phyloP scores from a whole-genome alignment of 1,140 invertebrate genomes.

The Pararge aegeria region DNA sequence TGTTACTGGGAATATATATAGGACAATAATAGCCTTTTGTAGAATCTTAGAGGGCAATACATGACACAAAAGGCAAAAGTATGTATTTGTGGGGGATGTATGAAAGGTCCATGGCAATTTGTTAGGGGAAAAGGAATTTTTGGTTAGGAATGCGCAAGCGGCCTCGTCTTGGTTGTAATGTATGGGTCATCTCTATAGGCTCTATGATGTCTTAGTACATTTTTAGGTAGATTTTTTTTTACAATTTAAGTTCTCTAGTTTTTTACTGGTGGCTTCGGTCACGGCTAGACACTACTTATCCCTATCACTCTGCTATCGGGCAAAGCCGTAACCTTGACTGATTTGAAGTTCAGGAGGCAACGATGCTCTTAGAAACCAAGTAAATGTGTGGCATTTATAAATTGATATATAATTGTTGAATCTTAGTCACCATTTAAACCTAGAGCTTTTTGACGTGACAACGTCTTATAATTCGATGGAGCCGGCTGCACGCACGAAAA shows the following conservation, averaged over 20 bases:
- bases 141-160: not conserved
- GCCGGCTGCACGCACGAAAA: no score
- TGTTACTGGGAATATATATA: conserved; percentile 15
- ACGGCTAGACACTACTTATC: no score
- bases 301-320: no score
- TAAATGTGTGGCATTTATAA: no score
- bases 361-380: no score
- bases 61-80: conserved; percentile 10
- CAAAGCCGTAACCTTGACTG: no score
- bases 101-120: conserved; percentile 10
- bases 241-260: not conserved
- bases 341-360: no score
- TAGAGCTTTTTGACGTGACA: no score
- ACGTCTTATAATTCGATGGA: no score
- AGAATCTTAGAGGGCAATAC: conserved; percentile 1
- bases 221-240: not conserved
- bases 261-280: no score
- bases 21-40: conserved; percentile 17
- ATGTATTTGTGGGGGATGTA: conserved; percentile 3
- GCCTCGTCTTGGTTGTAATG: not conserved
- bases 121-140: not conserved
- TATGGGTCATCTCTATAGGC: not conserved
- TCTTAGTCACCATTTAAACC: no score
- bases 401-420: no score
- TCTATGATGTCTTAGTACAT: not conserved